These are phyloP conservation scores for Craseonycteris thonglongyai DNA, from an alignment of 2,113 vertebrate species.

Conservation along the genomic window DNA sequence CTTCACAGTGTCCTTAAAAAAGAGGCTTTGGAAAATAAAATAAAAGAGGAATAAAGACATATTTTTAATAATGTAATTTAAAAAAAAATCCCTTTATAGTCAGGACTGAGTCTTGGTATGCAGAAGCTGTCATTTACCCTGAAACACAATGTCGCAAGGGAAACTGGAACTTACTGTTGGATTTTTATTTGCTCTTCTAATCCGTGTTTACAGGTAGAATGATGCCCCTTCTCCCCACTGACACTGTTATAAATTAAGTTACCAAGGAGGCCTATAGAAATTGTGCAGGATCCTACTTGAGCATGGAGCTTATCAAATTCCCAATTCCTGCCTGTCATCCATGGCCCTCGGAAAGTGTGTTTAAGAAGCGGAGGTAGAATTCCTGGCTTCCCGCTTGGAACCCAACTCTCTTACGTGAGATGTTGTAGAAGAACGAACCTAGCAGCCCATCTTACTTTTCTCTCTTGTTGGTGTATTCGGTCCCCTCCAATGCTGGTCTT, in stretches of 20 bases:
- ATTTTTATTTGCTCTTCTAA: slow-evolving; percentile 34
- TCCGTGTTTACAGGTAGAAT: slow-evolving; percentile 11
- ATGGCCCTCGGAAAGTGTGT: neutral
- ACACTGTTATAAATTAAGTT: neutral
- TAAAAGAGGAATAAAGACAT: slow-evolving; percentile 39
- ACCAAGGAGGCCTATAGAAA: neutral
- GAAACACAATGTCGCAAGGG: slow-evolving; percentile 39
- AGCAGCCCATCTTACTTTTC: slow-evolving; percentile 9
- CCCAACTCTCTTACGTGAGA: neutral
- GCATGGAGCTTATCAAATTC: neutral
- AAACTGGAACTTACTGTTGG: neutral
- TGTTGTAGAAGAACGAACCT: slow-evolving; percentile 32
- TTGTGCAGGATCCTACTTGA: neutral
- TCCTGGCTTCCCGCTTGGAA: slow-evolving; percentile 33
- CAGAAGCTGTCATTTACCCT: slow-evolving; percentile 21
- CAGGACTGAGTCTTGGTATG: slow-evolving; percentile 52
- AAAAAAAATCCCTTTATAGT: slow-evolving; percentile 46
- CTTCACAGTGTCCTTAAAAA: slow-evolving; percentile 53
- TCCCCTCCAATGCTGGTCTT: slow-evolving; percentile 57
- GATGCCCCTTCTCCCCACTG: fast-evolving
- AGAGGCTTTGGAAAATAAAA: slow-evolving; percentile 54
- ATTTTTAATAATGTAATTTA: slow-evolving; percentile 69
- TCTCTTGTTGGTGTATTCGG: neutral
- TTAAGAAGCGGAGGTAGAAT: slow-evolving; percentile 24
- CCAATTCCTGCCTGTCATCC: neutral